Evolutionary conservation across 2,888 invertebrate species (phyloP).

Genomic region (Molanna angustata): DNA sequence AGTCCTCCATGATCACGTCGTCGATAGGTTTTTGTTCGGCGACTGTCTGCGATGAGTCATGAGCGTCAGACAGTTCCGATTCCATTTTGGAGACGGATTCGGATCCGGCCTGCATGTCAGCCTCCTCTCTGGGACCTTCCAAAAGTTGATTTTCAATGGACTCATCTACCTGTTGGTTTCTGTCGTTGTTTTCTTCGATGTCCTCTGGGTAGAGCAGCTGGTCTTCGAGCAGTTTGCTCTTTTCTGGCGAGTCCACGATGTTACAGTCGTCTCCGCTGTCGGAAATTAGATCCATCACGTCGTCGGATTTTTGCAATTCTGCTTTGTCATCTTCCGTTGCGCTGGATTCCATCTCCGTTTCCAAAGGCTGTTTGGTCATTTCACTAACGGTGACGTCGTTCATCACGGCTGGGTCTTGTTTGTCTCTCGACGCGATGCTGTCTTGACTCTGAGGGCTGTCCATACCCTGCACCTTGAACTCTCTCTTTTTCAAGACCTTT

Average conservation of each 20-base stretch:
- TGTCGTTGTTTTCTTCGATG: conserved; percentile 5
- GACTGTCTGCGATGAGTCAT: background rate
- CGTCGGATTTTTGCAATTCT: conserved; percentile 32
- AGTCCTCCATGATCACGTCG: too few species aligned
- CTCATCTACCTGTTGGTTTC: background rate
- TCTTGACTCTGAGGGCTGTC: background rate
- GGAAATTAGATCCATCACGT: conserved; percentile 34
- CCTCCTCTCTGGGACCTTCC: background rate
- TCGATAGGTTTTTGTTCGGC: background rate
- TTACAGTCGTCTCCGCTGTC: conserved; percentile 37
- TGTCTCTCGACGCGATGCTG: background rate
- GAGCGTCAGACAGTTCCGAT: background rate
- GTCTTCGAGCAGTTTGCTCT: conserved; percentile 24
- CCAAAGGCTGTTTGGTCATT: too few species aligned
- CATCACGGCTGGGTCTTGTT: background rate
- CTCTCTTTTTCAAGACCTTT: conserved; percentile 13
- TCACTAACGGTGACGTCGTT: background rate
- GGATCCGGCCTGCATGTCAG: background rate
- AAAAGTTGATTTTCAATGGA: background rate
- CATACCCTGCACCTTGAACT: conserved; percentile 33
- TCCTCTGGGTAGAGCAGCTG: conserved; percentile 18
- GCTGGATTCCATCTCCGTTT: too few species aligned
- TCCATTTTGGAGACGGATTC: background rate
- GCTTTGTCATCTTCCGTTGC: background rate
- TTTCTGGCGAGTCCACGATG: conserved; percentile 27